Base-by-base conservation (phyloP, 2,888 invertebrate species). In the Eumacrocentrus americanus region DNA sequence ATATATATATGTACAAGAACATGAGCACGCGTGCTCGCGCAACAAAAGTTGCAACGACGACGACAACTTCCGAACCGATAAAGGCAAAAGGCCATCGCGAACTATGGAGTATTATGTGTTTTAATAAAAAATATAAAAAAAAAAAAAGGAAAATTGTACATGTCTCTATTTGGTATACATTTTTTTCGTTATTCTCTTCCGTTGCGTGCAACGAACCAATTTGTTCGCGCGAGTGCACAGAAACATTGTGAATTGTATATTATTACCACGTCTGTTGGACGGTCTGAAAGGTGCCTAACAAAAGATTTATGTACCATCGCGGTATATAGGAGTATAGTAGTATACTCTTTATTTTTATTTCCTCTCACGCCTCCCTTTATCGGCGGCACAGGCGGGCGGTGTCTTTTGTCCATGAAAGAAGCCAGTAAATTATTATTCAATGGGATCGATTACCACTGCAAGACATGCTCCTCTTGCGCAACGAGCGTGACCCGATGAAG, bases 341-440 rank as follows among this genome's bases (percentile, higher is more conserved):
- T 50, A 18, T 20, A 7, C 16, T 25, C 25, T 14, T 34, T 18
- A 20, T 34, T 48, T 48, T 16, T 48, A 12, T 14, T 11, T 25
- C 5, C 20, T 1, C 18, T 34, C 9, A n/a, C n/a, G n/a, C n/a
- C n/a, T n/a, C n/a, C n/a, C n/a, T n/a, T n/a, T n/a, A n/a, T n/a
- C n/a, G n/a, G n/a, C n/a, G n/a, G n/a, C n/a, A n/a, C n/a, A n/a
- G n/a, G n/a, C n/a, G n/a, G n/a, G n/a, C n/a, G n/a, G n/a, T n/a
- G n/a, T n/a, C n/a, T n/a, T n/a, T n/a, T n/a, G n/a, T n/a, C n/a
- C n/a, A n/a, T n/a, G n/a, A n/a, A n/a, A n/a, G n/a, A n/a, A n/a
- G n/a, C n/a, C n/a, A n/a, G n/a, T n/a, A n/a, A n/a, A 62, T 62
- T 58, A 60, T 66, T 62, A 66, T 66, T 62, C 66, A 64, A 64